These are phyloP conservation scores for Antheraea mylitta DNA, from an alignment of 1,140 invertebrate genomes.

Conservation along the genomic window DNA sequence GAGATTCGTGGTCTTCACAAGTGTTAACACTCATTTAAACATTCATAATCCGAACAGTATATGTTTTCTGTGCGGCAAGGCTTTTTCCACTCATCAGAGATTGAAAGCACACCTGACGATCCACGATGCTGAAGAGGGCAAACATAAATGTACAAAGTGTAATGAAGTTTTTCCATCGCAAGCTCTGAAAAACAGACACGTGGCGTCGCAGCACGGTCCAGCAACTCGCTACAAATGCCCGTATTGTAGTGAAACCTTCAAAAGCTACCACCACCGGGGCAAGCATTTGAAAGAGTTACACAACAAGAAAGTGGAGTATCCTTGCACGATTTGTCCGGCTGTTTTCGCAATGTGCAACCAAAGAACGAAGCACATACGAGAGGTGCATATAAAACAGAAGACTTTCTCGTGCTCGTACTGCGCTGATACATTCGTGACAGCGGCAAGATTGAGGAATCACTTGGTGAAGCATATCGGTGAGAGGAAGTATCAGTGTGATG, in stretches of 20 bases:
- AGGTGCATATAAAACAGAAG: slow-evolving; percentile 66
- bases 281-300: slow-evolving; percentile 71
- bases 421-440: slow-evolving; percentile 58
- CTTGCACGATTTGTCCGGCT: slow-evolving; percentile 60
- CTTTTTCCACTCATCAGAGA: slow-evolving; percentile 49
- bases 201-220: slow-evolving; percentile 40
- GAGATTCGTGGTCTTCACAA: slow-evolving; percentile 53
- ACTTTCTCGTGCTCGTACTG: slow-evolving; percentile 64
- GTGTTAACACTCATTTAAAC: slow-evolving; percentile 68
- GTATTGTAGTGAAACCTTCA: slow-evolving; percentile 76
- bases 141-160: slow-evolving; percentile 61
- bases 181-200: slow-evolving; percentile 45
- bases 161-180: slow-evolving; percentile 49
- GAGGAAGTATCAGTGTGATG: slow-evolving; percentile 59
- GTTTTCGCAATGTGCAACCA: slow-evolving; percentile 61
- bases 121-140: slow-evolving; percentile 41
- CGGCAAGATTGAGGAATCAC: slow-evolving; percentile 55
- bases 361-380: slow-evolving; percentile 64
- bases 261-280: slow-evolving; percentile 64
- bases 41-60: slow-evolving; percentile 67
- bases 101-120: slow-evolving; percentile 55
- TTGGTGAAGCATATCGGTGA: slow-evolving; percentile 56
- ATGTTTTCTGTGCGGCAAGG: slow-evolving; percentile 65
- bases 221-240: slow-evolving; percentile 61
- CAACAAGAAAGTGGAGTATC: slow-evolving; percentile 57